Evolutionary conservation across 1,140 invertebrate species (phyloP).

Genomic region (Cataglyphis hispanica): DNA sequence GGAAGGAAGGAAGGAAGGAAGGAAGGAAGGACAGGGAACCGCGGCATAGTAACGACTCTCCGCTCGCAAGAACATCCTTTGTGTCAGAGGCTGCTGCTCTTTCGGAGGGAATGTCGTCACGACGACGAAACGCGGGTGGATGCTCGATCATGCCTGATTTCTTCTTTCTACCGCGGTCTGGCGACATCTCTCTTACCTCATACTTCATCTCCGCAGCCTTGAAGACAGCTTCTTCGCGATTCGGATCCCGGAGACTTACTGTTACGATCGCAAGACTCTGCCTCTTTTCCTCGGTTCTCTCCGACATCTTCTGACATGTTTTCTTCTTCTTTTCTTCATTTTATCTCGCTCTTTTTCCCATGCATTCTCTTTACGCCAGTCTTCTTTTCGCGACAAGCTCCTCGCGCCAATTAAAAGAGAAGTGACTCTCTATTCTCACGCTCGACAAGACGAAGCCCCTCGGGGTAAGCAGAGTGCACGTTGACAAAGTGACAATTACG

Average conservation of each 20-base stretch:
- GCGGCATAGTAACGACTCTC: slow-evolving; percentile 72
- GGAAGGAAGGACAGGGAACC: slow-evolving; percentile 69
- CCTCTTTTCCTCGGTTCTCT: not conserved
- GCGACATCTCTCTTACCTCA: slow-evolving; percentile 25
- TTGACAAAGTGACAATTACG: slow-evolving; percentile 86
- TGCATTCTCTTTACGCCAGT: slow-evolving; percentile 18
- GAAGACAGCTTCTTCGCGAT: not conserved
- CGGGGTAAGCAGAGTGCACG: slow-evolving; percentile 56
- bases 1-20: slow-evolving; percentile 73
- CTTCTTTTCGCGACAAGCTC: slow-evolving; percentile 1
- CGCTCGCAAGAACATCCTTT: slow-evolving; percentile 47
- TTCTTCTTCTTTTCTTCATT: not conserved
- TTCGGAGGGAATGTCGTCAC: not conserved
- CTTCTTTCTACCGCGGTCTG: slow-evolving; percentile 50
- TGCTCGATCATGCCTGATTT: slow-evolving; percentile 74
- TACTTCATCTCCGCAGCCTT: not conserved
- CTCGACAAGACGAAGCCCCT: slow-evolving; percentile 56
- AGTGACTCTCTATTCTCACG: slow-evolving; percentile 73
- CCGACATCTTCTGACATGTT: too few species aligned
- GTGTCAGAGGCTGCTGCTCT: slow-evolving; percentile 47
- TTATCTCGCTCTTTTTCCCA: not conserved
- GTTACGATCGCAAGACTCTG: slow-evolving; percentile 21
- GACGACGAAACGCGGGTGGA: slow-evolving; percentile 24
- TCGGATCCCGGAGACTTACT: not conserved
- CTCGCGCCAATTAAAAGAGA: slow-evolving; percentile 78